These are phyloP conservation scores for Lerista edwardsae DNA, from an alignment of 2,797 vertebrate genomes.

Conservation along the genomic window DNA sequence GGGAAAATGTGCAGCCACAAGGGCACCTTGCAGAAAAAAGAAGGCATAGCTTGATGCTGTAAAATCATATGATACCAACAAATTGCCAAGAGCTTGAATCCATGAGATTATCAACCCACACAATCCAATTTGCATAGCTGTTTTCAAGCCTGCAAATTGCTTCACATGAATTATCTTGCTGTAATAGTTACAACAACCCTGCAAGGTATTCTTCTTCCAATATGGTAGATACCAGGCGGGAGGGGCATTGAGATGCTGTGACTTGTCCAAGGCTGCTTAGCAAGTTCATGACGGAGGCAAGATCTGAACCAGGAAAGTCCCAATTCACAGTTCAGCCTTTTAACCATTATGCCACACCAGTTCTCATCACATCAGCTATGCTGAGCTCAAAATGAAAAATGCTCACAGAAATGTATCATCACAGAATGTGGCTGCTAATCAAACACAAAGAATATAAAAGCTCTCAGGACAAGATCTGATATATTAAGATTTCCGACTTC, in stretches of 20 bases:
- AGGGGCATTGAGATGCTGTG: too few relatives aligned
- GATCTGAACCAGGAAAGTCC: too few relatives aligned
- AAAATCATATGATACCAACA: not conserved
- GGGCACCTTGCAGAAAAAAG: conserved; percentile 42
- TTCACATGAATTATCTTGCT: too few relatives aligned
- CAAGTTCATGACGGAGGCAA: too few relatives aligned
- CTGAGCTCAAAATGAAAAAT: not conserved
- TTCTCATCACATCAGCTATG: not conserved
- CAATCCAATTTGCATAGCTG: too few relatives aligned
- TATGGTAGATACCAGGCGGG: too few relatives aligned
- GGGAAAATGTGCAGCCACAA: conserved; percentile 51
- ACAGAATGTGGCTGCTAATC: not conserved
- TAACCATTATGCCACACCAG: too few relatives aligned
- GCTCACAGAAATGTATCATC: not conserved
- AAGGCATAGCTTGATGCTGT: not conserved
- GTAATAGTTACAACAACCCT: too few relatives aligned
- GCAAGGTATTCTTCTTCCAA: too few relatives aligned
- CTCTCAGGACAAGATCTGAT: not conserved
- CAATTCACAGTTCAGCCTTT: too few relatives aligned
- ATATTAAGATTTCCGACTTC: not conserved
- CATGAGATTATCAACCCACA: conserved; percentile 2
- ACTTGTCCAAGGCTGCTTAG: too few relatives aligned
- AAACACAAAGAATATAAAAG: not conserved
- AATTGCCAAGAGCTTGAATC: conserved; percentile 36
- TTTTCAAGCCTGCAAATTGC: too few relatives aligned